Evolutionary conservation across 2,113 vertebrate species (phyloP).

Genomic region (Cebidichthys violaceus): DNA sequence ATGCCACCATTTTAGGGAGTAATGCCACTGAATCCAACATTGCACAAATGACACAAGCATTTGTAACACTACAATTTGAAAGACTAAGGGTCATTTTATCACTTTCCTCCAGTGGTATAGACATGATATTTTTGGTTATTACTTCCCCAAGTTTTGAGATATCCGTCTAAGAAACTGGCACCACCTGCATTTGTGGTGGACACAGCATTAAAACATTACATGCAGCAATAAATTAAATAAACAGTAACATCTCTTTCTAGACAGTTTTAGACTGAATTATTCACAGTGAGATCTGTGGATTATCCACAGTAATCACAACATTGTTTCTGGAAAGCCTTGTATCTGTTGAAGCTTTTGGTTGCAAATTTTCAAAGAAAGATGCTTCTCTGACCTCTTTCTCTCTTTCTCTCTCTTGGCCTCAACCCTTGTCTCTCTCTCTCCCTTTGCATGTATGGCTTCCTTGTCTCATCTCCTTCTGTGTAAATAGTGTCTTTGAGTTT

Average conservation of each 20-base stretch:
- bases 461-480: not conserved
- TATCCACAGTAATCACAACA: slow-evolving; percentile 10
- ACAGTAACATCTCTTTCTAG: not conserved
- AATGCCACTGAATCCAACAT: slow-evolving; percentile 12
- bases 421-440: not conserved
- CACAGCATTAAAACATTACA: not conserved
- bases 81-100: slow-evolving; percentile 3
- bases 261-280: not conserved
- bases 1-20: slow-evolving; percentile 34
- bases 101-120: not conserved
- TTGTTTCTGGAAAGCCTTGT: not conserved
- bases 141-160: not conserved
- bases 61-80: slow-evolving; percentile 6
- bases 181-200: not conserved
- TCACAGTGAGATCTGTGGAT: not conserved
- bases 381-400: not conserved
- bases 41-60: not conserved
- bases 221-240: slow-evolving; percentile 6
- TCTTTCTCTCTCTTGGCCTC: not conserved
- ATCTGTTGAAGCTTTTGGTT: not conserved
- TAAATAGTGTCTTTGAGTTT: not conserved
- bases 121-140: not conserved
- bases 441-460: not conserved
- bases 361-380: not conserved
- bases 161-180: not conserved